phyloP scores from a whole-genome alignment of 2,888 invertebrate genomes.

The Aspidiotus rigidus region DNA sequence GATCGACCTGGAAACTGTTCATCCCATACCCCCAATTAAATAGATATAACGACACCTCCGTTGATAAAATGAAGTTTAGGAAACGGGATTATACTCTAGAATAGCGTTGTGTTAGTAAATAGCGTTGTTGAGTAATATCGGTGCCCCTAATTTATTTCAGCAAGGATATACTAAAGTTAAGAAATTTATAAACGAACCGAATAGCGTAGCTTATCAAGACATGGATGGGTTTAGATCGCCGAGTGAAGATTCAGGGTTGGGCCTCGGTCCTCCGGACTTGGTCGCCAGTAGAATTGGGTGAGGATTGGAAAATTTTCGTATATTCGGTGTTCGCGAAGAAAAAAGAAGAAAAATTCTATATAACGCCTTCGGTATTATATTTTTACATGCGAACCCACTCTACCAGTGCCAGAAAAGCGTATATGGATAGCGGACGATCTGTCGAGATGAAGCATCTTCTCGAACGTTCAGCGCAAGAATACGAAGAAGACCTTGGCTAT shows the following conservation, averaged over 20 bases:
- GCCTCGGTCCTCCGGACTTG: constrained; percentile 53
- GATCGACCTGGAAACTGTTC: too few species aligned
- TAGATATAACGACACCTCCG: too few species aligned
- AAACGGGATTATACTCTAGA: too few species aligned
- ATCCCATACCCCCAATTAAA: too few species aligned
- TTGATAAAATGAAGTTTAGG: too few species aligned
- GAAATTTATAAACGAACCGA: constrained; percentile 25
- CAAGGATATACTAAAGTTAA: constrained; percentile 27
- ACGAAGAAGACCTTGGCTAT: constrained; percentile 31
- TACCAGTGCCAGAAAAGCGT: constrained; percentile 28
- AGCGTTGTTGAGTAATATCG: too few species aligned
- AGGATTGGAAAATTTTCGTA: not conserved
- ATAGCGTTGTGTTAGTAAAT: too few species aligned
- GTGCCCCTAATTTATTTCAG: not conserved
- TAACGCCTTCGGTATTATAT: too few species aligned
- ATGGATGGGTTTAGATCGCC: constrained; percentile 49
- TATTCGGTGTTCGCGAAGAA: too few species aligned
- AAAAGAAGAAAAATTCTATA: too few species aligned
- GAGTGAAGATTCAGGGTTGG: constrained; percentile 90
- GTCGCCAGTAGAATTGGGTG: constrained; percentile 34
- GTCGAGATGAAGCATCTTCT: constrained; percentile 22
- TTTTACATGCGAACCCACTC: too few species aligned
- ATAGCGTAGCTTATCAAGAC: constrained; percentile 34
- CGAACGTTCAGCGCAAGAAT: constrained; percentile 19
- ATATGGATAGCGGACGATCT: constrained; percentile 13